A percentile compares a stretch with the other conserved stretches of the same genome.
Evolutionary conservation across 1,140 invertebrate species (phyloP).

Genomic region (Microvelia longipes): DNA sequence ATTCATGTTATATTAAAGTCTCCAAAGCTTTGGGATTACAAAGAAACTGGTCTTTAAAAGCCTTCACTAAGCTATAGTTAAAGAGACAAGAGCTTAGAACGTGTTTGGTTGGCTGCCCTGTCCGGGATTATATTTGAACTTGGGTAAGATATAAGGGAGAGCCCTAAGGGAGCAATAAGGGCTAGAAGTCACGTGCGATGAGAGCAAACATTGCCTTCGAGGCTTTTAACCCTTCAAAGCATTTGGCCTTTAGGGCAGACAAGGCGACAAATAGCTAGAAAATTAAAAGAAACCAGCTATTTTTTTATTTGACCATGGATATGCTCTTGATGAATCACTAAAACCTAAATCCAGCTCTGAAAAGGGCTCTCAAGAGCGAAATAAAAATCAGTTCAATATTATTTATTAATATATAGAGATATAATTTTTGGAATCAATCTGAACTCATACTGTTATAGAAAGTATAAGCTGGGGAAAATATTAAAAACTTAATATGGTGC

Average conservation of each 20-base stretch:
- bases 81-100: not conserved
- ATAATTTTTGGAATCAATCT: too few relatives aligned
- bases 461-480: too few relatives aligned
- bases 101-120: not conserved
- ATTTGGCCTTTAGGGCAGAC: not conserved
- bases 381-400: too few relatives aligned
- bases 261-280: not conserved
- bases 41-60: not conserved
- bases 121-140: not conserved
- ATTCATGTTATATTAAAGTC: too few relatives aligned
- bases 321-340: too few relatives aligned
- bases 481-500: too few relatives aligned
- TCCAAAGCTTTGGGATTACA: too few relatives aligned
- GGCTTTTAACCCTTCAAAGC: not conserved
- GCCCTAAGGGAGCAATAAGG: not conserved
- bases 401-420: too few relatives aligned
- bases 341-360: too few relatives aligned
- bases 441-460: too few relatives aligned
- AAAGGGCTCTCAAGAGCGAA: too few relatives aligned
- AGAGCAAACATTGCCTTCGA: not conserved
- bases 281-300: not conserved
- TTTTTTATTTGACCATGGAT: not conserved
- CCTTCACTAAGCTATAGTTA: not conserved
- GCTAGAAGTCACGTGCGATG: not conserved
- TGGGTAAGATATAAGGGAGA: not conserved